Evolutionary conservation across 2,888 invertebrate genomes (phyloP).

Genomic region (Morpho achilles): DNA sequence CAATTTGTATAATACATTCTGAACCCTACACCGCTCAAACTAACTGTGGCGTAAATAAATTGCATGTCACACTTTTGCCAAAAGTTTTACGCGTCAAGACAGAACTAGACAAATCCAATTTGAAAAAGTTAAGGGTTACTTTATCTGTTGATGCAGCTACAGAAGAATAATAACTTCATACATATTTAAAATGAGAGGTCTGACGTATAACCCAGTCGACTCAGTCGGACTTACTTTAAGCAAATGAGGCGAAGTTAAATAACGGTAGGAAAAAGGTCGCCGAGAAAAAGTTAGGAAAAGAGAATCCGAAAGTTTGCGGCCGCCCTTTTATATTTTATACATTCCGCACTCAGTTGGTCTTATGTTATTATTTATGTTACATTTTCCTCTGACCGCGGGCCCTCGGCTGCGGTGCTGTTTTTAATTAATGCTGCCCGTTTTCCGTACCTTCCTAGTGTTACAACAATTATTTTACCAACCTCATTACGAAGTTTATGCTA

Average conservation of each 20-base stretch:
- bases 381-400: constrained; percentile 63
- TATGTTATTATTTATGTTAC: constrained; percentile 71
- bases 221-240: constrained; percentile 66
- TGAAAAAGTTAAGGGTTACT: constrained; percentile 28
- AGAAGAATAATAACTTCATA: constrained; percentile 50
- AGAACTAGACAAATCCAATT: constrained; percentile 31
- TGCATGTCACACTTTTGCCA: constrained; percentile 24
- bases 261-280: constrained; percentile 65
- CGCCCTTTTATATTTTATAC: constrained; percentile 64
- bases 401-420: constrained; percentile 56
- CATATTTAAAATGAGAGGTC: constrained; percentile 68
- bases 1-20: constrained; percentile 23
- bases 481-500: constrained; percentile 67
- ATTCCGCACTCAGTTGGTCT: constrained; percentile 51
- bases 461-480: constrained; percentile 72
- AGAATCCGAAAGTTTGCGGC: constrained; percentile 64
- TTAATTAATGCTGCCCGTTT: constrained; percentile 70
- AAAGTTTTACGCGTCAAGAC: constrained; percentile 34
- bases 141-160: constrained; percentile 28
- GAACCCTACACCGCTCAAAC: constrained; percentile 17
- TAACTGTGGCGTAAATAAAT: constrained; percentile 26
- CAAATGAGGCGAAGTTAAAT: constrained; percentile 74
- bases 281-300: constrained; percentile 67
- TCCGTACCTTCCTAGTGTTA: constrained; percentile 69
- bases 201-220: constrained; percentile 55